A percentile compares a stretch with the other conserved stretches of the same genome.
Conservation (phyloP, 1,140 invertebrate species). For the Wasmannia auropunctata region DNA sequence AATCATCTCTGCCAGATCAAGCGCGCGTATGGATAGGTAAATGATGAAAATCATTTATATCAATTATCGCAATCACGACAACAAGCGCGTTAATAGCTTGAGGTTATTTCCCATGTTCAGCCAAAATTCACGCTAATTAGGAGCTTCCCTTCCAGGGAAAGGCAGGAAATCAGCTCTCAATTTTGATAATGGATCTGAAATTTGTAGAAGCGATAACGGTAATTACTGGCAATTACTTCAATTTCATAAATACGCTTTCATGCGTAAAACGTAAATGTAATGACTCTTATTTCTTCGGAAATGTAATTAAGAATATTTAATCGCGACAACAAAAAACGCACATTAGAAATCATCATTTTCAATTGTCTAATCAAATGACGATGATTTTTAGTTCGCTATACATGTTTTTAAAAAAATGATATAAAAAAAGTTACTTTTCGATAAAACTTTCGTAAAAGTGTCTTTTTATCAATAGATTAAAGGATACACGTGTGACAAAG, state of each 20-base stretch:
- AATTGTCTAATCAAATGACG: not conserved
- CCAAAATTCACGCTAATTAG: slow-evolving; percentile 43
- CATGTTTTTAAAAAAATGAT: not conserved
- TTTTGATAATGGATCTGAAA: slow-evolving; percentile 44
- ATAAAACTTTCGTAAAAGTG: not conserved
- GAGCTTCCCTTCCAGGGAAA: not conserved
- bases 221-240: not conserved
- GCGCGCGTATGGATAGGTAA: not conserved
- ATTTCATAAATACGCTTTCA: not conserved
- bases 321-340: not conserved
- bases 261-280: not conserved
- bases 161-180: slow-evolving; percentile 45
- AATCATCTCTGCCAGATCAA: slow-evolving; percentile 2
- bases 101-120: slow-evolving; percentile 26
- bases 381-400: not conserved
- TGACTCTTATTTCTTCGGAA: not conserved
- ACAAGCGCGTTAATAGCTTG: slow-evolving; percentile 29
- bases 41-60: slow-evolving; percentile 14
- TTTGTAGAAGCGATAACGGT: not conserved
- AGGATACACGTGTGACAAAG: not conserved
- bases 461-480: not conserved
- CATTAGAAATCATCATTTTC: not conserved
- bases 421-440: not conserved
- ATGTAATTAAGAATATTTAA: not conserved
- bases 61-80: slow-evolving; percentile 31